These are phyloP conservation scores for Oasisia sp. DNA, from an alignment of 2,888 invertebrate genomes.

Conservation along the genomic window DNA sequence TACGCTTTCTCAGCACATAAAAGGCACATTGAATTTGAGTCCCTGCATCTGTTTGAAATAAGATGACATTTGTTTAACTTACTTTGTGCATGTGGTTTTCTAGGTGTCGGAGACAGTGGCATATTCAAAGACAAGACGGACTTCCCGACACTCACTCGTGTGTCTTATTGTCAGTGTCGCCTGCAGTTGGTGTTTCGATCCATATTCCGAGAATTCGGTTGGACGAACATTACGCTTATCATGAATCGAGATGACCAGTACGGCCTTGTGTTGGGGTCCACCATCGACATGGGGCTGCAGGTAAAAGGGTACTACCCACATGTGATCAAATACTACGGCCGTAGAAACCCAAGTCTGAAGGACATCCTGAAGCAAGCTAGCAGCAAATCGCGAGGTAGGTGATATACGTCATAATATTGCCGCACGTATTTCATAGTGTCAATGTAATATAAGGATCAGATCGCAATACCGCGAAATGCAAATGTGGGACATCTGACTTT, in stretches of 20 bases:
- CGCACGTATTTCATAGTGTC: background rate
- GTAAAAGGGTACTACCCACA: constrained; percentile 33
- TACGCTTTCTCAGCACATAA: background rate
- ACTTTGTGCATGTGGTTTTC: background rate
- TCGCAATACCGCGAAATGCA: no score
- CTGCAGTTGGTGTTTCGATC: constrained; percentile 37
- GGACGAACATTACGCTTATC: constrained; percentile 49
- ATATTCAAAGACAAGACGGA: constrained; percentile 50
- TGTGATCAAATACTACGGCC: constrained; percentile 46
- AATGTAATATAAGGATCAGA: background rate
- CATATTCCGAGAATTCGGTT: constrained; percentile 42
- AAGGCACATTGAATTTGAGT: background rate
- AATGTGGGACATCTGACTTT: no score
- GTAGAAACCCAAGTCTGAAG: constrained; percentile 24
- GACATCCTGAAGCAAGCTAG: constrained; percentile 40
- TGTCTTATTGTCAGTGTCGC: constrained; percentile 57
- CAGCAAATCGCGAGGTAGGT: constrained; percentile 43
- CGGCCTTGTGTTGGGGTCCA: constrained; percentile 45
- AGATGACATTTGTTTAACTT: background rate
- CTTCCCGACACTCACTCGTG: constrained; percentile 50
- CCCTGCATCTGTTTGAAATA: background rate
- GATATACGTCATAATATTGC: background rate
- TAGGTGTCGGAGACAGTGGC: constrained; percentile 38
- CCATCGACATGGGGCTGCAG: constrained; percentile 39
- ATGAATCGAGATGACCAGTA: constrained; percentile 45